Conservation (phyloP, 1,140 invertebrate species). For the Pissodes strobi region DNA sequence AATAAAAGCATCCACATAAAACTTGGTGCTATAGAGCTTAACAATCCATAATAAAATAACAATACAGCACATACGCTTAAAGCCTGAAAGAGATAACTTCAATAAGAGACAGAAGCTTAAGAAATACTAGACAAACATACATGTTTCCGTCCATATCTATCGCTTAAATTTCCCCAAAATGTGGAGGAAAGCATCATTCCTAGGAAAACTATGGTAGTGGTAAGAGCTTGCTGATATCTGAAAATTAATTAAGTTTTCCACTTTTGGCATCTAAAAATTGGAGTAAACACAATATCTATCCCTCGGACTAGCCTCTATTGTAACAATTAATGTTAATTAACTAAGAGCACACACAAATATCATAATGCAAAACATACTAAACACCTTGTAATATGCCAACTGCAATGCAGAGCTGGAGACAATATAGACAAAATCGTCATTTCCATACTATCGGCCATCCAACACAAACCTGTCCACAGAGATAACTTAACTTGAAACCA, state of each 20-base stretch:
- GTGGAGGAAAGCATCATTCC: conserved; percentile 97
- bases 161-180: conserved; percentile 94
- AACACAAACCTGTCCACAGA: conserved; percentile 82
- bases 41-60: conserved; percentile 87
- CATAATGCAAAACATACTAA: conserved; percentile 10
- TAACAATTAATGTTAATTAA: too few relatives aligned
- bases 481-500: conserved; percentile 93
- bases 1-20: conserved; percentile 90
- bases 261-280: too few relatives aligned
- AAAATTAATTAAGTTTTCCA: conserved; percentile 50
- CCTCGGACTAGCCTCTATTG: too few relatives aligned
- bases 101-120: too few relatives aligned
- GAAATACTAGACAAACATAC: conserved; percentile 58
- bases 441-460: conserved; percentile 99
- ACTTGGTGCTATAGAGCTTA: conserved; percentile 89
- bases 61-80: conserved; percentile 85
- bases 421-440: conserved; percentile 96
- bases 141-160: conserved; percentile 89
- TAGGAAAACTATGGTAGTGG: conserved; percentile 82
- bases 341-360: too few relatives aligned
- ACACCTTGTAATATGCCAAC: conserved; percentile 86
- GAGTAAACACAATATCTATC: too few relatives aligned
- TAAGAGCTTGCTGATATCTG: conserved; percentile 71
- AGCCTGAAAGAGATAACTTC: conserved; percentile 63
- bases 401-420: conserved; percentile 89